These are phyloP conservation scores for Liparis tanakae DNA, from an alignment of 2,797 vertebrate genomes.

Conservation along the genomic window DNA sequence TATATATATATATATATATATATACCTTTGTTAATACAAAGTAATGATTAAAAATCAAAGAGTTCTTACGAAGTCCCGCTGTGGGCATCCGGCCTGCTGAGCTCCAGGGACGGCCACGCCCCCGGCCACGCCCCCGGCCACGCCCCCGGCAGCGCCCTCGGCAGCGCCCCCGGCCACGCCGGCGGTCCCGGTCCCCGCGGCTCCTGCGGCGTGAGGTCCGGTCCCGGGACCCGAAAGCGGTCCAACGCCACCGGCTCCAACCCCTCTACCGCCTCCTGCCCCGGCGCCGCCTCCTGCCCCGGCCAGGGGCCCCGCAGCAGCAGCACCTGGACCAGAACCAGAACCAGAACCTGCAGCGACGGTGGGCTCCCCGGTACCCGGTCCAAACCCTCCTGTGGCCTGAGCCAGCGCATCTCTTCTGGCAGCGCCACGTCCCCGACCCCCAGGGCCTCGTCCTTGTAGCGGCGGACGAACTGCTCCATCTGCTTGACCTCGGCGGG, in stretches of 20 bases:
- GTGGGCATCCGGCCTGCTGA: conserved; percentile 65
- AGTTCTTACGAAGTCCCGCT: conserved; percentile 87
- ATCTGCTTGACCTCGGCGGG: conserved; percentile 93
- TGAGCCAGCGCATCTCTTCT: conserved; percentile 80
- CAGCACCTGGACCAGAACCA: no score
- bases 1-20: no score
- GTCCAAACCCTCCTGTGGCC: conserved; percentile 52
- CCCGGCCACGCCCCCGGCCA: conserved; percentile 80
- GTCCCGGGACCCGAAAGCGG: conserved; percentile 50
- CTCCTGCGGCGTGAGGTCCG: conserved; percentile 64
- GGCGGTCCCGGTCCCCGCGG: conserved; percentile 81
- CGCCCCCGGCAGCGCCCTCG: no score
- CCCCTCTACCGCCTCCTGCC: conserved; percentile 7
- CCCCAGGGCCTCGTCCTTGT: conserved; percentile 94
- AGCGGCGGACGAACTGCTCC: conserved; percentile 97
- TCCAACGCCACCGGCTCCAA: conserved; percentile 23
- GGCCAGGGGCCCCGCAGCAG: not conserved
- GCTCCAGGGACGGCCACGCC: conserved; percentile 73
- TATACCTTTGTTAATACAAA: not conserved
- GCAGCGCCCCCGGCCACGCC: conserved; percentile 80
- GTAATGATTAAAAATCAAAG: no score
- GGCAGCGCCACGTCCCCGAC: conserved; percentile 93
- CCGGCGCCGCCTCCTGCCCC: conserved; percentile 5
- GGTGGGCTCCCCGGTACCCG: conserved; percentile 21
- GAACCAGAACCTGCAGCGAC: conserved; percentile 8